Conservation (phyloP, 1,140 invertebrate genomes). For the Hycleus phaleratus region DNA sequence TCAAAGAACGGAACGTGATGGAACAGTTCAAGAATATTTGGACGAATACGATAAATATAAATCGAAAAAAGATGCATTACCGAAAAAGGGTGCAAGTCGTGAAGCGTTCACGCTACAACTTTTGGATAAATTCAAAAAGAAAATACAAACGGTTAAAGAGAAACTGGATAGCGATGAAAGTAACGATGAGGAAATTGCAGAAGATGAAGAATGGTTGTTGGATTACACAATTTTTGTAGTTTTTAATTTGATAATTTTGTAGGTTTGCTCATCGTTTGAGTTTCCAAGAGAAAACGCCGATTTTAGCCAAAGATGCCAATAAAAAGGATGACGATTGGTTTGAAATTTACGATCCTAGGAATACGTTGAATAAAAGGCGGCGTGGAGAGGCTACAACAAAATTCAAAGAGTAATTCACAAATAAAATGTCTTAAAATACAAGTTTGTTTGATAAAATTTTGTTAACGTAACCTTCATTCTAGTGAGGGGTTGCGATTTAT, state of each 20-base stretch:
- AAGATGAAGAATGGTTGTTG: constrained; percentile 34
- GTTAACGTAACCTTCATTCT: too few relatives aligned
- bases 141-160: constrained; percentile 61
- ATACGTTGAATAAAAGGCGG: constrained; percentile 86
- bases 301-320: constrained; percentile 92
- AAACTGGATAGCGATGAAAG: constrained; percentile 30
- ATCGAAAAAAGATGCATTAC: constrained; percentile 53
- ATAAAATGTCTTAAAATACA: too few relatives aligned
- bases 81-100: constrained; percentile 60
- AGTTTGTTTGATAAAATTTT: too few relatives aligned
- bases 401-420: constrained; percentile 1
- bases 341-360: constrained; percentile 91
- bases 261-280: constrained; percentile 73
- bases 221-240: neutral
- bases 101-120: constrained; percentile 69
- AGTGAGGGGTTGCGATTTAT: too few relatives aligned
- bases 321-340: constrained; percentile 92
- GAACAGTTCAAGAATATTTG: constrained; percentile 64
- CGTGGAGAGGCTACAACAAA: constrained; percentile 48
- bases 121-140: constrained; percentile 75
- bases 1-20: constrained; percentile 46
- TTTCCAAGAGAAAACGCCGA: constrained; percentile 66
- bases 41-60: constrained; percentile 73
- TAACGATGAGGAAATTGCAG: constrained; percentile 37
- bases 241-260: constrained; percentile 24